phyloP scores from a whole-genome alignment of 2,113 vertebrate genomes.

The Porphyrio hochstetteri region DNA sequence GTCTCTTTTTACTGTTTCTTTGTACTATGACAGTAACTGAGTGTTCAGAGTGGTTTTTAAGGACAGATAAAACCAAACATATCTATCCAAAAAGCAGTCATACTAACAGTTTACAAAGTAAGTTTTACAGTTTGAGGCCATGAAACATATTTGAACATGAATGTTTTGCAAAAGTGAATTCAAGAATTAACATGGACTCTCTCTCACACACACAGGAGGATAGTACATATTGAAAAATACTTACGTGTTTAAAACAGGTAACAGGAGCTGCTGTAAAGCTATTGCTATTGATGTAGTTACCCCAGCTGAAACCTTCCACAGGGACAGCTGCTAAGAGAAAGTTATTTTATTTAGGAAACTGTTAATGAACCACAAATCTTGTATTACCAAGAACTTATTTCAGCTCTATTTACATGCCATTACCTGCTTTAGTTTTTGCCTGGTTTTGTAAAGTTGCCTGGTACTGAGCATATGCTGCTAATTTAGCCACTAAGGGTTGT shows the following conservation, averaged over 20 bases:
- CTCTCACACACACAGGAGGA: neutral
- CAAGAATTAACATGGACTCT: neutral
- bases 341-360: slow-evolving; percentile 49
- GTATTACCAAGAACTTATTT: neutral
- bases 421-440: slow-evolving; percentile 96
- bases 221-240: slow-evolving; percentile 57
- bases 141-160: neutral
- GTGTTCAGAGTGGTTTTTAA: neutral
- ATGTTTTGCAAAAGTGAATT: neutral
- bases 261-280: slow-evolving; percentile 93
- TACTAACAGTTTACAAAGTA: neutral
- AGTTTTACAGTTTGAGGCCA: neutral
- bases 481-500: slow-evolving; percentile 96
- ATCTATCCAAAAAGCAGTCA: neutral
- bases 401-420: neutral
- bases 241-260: slow-evolving; percentile 95
- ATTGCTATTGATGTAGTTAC: slow-evolving; percentile 95
- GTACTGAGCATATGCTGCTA: slow-evolving; percentile 98
- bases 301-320: slow-evolving; percentile 92
- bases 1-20: neutral
- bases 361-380: neutral
- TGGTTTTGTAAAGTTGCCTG: slow-evolving; percentile 97
- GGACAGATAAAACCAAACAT: neutral
- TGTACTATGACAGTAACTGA: neutral
- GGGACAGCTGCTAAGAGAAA: slow-evolving; percentile 75